phyloP scores from a whole-genome alignment of 2,113 vertebrate genomes.

The Sminthopsis crassicaudata region DNA sequence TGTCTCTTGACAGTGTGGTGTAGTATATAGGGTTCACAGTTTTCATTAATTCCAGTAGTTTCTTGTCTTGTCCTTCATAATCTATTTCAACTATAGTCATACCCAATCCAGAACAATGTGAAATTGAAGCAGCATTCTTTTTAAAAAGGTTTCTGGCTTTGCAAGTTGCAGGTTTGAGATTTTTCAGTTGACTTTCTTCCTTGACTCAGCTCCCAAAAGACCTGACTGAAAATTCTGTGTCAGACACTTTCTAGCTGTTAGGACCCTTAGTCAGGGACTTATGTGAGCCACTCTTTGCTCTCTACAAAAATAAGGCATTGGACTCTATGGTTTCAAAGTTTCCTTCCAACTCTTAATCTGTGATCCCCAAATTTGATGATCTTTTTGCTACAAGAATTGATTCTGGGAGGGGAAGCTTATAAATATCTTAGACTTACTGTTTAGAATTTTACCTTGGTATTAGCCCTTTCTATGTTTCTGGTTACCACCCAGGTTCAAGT shows the following conservation, averaged over 20 bases:
- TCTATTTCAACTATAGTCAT: background rate
- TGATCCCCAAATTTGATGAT: background rate
- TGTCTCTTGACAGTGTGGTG: background rate
- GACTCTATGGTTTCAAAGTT: background rate
- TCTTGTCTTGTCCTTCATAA: background rate
- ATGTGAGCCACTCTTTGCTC: background rate
- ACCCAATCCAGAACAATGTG: background rate
- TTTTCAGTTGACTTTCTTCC: background rate
- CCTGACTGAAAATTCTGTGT: background rate
- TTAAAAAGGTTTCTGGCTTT: background rate
- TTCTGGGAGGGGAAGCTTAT: background rate
- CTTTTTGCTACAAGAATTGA: background rate
- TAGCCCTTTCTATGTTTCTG: background rate
- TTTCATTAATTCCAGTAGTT: background rate
- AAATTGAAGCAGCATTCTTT: background rate
- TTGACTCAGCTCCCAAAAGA: background rate
- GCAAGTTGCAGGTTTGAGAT: background rate
- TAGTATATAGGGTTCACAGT: background rate
- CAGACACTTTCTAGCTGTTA: background rate
- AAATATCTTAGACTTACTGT: too few species aligned
- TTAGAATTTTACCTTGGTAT: conserved; percentile 1
- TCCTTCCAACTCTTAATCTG: background rate
- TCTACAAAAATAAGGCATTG: background rate
- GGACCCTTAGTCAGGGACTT: background rate
- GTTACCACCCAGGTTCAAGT: conserved; percentile 8